Base-by-base conservation (phyloP, 2,888 invertebrate genomes). In the Thyatira batis region DNA sequence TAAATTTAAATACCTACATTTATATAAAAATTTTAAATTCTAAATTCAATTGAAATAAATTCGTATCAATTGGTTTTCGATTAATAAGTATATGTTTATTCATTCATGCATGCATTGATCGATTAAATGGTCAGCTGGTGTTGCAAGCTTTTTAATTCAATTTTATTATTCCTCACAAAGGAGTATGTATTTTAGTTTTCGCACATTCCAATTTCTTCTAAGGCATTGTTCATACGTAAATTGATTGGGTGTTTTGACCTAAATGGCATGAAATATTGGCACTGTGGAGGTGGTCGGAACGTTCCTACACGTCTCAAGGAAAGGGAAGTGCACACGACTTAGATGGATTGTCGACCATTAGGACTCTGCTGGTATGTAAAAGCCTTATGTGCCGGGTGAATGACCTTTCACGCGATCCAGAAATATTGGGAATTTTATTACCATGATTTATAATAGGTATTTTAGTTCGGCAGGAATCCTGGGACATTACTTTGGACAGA, bases 301-400 rank as follows among this genome's bases (percentile, higher is more conserved):
- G 69, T 68, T 69, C 67, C 62, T 68, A 50, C 67, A 60, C 64
- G 67, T 63, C 52, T 49, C 58, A 58, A 57, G 64, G 57, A 67
- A 68, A 65, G 70, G 72, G 75, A 73, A 76, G 69, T 76, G 76
- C 71, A 72, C 70, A 63, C 66, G 79, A 79, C 76, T 69, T 63
- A 78, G 82, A 82, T 73, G 77, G 82, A 82, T 82, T 71, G 76
- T 61, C 61, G 54, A 54, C 73, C 78, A 80, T 82, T 82, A 81
- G 69, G 68, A 69, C 65, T 59, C 55, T 55, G 43, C 57, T 57
- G 57, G 63, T 51, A 62, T 58, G 67, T 60, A 61, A 56, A 60
- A 66, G 52, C 53, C 45, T 57, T 21, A 52, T 20, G 49, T 51
- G 53, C 27, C 45, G 46, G 23, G 54, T 54, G 45, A 54, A 39